Evolutionary conservation across 2,113 vertebrate species (phyloP).

Genomic region (Seriola dumerili): DNA sequence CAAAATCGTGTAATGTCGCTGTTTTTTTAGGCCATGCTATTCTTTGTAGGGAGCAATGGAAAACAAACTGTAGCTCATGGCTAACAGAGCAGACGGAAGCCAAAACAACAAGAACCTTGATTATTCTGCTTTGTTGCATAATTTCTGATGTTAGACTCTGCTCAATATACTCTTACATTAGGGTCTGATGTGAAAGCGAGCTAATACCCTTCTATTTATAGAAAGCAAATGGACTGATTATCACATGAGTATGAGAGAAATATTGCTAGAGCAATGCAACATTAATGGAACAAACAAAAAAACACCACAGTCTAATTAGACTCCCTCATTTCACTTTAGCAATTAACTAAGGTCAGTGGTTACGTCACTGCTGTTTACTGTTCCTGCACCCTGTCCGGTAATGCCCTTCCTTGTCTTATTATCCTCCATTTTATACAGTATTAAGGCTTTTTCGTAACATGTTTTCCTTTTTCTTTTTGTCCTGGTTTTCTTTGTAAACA

Average conservation of each 20-base stretch:
- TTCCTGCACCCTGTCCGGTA: neutral
- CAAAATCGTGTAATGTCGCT: neutral
- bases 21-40: constrained; percentile 11
- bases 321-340: neutral
- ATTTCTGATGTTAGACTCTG: constrained; percentile 11
- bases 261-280: neutral
- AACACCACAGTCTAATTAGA: constrained; percentile 8
- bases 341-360: constrained; percentile 14
- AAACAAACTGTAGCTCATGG: constrained; percentile 27
- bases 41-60: constrained; percentile 14
- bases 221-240: constrained; percentile 1
- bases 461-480: constrained; percentile 12
- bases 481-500: neutral
- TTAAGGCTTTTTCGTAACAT: neutral
- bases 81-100: constrained; percentile 14
- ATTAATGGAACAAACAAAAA: constrained; percentile 19
- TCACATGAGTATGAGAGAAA: neutral
- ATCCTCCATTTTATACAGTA: neutral
- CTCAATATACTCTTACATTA: neutral
- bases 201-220: neutral
- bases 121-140: constrained; percentile 34
- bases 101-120: constrained; percentile 47
- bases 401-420: neutral
- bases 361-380: constrained; percentile 31
- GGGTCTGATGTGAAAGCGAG: constrained; percentile 1